phyloP scores from a whole-genome alignment of 2,797 vertebrate species.

The Vespertilio murinus region DNA sequence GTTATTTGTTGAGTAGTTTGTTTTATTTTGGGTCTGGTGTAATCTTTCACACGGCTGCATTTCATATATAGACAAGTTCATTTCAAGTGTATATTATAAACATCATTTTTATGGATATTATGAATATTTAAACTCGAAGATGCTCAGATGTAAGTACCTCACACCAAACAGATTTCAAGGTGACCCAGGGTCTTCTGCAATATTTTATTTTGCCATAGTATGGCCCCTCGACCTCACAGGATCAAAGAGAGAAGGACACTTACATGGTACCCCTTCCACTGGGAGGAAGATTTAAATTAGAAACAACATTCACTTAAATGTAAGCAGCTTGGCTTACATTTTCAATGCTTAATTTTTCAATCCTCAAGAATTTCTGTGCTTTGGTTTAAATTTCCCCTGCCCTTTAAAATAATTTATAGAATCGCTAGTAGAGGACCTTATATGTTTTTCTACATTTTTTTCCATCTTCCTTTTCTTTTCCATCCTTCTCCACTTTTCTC shows the following conservation, averaged over 20 bases:
- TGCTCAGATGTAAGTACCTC: not conserved
- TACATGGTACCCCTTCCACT: not conserved
- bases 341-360: not conserved
- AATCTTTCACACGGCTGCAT: not conserved
- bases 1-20: constrained; percentile 39
- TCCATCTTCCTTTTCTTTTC: not conserved
- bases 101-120: not conserved
- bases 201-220: constrained; percentile 1
- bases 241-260: not conserved
- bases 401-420: not conserved
- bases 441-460: not conserved
- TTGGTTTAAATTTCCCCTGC: not conserved
- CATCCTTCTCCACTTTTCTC: not conserved
- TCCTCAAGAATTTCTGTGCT: constrained; percentile 4
- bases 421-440: not conserved
- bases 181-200: not conserved
- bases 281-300: not conserved
- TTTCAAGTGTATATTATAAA: not conserved
- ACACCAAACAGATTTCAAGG: not conserved
- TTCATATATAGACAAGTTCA: not conserved
- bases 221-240: not conserved
- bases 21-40: constrained; percentile 23
- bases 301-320: not conserved
- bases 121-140: constrained; percentile 42
- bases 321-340: not conserved